Conservation (phyloP, 2,797 vertebrate genomes). For the Pitangus sulphuratus region DNA sequence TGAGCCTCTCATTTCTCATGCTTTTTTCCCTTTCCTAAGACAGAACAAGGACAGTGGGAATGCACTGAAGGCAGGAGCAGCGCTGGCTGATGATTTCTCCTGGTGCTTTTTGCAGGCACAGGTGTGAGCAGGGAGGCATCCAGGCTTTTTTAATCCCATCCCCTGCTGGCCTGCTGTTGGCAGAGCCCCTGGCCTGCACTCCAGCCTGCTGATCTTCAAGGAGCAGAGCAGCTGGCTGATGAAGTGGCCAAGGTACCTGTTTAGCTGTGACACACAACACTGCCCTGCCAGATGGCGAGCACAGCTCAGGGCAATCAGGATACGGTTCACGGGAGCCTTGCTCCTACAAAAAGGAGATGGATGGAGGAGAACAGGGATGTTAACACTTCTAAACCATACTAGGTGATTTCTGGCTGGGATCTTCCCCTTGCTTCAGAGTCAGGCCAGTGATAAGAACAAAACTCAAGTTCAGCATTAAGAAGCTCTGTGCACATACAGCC, state of each 20-base stretch:
- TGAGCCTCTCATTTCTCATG: not conserved
- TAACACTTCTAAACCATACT: fast-evolving
- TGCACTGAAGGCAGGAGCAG: not conserved
- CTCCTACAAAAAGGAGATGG: not conserved
- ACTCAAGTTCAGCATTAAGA: not conserved
- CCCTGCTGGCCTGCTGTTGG: constrained; percentile 22
- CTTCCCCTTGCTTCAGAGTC: not conserved
- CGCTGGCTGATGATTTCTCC: not conserved
- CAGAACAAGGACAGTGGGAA: not conserved
- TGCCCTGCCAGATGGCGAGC: not conserved
- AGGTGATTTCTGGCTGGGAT: not conserved
- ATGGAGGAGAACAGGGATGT: not conserved
- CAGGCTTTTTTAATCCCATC: not conserved
- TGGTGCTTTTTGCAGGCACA: not conserved
- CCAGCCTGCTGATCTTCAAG: not conserved
- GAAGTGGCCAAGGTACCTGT: constrained; percentile 12
- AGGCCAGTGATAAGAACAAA: not conserved
- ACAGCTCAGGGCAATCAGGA: not conserved
- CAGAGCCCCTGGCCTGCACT: not conserved
- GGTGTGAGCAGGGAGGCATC: not conserved
- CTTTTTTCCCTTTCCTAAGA: not conserved
- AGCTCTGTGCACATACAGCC: not conserved
- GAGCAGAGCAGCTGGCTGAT: constrained; percentile 50
- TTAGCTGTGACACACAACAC: not conserved
- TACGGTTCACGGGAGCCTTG: not conserved